Conservation (phyloP, 2,888 invertebrate species). For the Tetranychus truncatus region DNA sequence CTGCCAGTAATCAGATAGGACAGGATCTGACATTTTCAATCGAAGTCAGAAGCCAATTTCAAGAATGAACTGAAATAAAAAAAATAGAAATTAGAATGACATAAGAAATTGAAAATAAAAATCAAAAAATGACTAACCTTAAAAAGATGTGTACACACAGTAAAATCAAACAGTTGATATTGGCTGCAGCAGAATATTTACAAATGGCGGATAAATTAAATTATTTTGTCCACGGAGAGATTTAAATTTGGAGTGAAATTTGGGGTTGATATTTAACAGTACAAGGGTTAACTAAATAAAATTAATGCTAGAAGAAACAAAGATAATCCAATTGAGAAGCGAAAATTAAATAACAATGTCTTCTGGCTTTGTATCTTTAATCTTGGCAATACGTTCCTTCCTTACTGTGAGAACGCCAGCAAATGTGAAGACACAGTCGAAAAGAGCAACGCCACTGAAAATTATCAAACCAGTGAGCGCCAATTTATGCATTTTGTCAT, state of each 20-base stretch:
- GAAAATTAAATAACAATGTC: background rate
- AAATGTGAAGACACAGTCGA: background rate
- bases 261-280: background rate
- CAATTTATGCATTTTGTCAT: background rate
- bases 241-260: background rate
- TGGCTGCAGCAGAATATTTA: background rate
- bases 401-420: background rate
- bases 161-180: background rate
- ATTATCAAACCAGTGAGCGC: background rate
- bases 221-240: background rate
- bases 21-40: background rate
- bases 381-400: background rate
- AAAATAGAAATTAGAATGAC: background rate
- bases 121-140: background rate
- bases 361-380: background rate
- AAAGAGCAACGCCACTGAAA: background rate
- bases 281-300: background rate
- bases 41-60: background rate
- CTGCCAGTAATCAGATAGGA: constrained; percentile 48
- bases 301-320: background rate
- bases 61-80: background rate
- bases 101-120: background rate
- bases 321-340: background rate
- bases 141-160: background rate
- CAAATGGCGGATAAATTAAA: background rate